Evolutionary conservation across 2,888 invertebrate genomes (phyloP).

Genomic region (Griposia aprilina): DNA sequence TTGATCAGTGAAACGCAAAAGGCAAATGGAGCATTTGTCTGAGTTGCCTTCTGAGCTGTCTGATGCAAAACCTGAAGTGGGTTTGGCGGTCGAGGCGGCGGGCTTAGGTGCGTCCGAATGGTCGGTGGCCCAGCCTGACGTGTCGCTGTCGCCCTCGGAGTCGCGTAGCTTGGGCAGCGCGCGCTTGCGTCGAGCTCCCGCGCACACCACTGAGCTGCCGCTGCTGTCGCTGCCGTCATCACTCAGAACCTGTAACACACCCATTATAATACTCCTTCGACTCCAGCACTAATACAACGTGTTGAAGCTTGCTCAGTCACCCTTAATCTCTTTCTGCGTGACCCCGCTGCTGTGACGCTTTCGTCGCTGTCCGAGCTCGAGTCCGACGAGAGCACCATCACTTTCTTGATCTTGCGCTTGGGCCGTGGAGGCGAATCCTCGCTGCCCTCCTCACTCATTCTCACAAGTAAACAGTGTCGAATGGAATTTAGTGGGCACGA

Average conservation of each 20-base stretch:
- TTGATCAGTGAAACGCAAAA: slow-evolving; percentile 93
- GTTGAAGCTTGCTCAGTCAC: slow-evolving; percentile 72
- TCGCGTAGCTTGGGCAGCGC: slow-evolving; percentile 80
- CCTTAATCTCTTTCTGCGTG: slow-evolving; percentile 87
- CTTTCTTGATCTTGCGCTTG: slow-evolving; percentile 82
- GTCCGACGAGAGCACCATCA: slow-evolving; percentile 80
- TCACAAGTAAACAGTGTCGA: slow-evolving; percentile 75
- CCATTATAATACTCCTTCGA: slow-evolving; percentile 25
- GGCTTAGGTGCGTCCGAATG: slow-evolving; percentile 67
- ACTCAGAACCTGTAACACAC: slow-evolving; percentile 87
- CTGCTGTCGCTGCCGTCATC: slow-evolving; percentile 88
- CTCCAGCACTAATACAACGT: slow-evolving; percentile 20
- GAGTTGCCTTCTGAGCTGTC: slow-evolving; percentile 93
- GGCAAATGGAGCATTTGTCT: slow-evolving; percentile 97
- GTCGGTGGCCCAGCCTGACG: slow-evolving; percentile 79
- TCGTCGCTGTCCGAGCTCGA: slow-evolving; percentile 87
- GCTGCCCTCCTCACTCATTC: slow-evolving; percentile 85
- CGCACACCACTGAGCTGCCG: slow-evolving; percentile 80
- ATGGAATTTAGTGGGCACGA: slow-evolving; percentile 78
- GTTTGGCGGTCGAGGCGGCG: slow-evolving; percentile 56
- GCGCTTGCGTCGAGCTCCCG: slow-evolving; percentile 78
- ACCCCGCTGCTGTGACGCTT: slow-evolving; percentile 80
- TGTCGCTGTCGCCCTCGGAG: slow-evolving; percentile 83
- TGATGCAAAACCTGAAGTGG: slow-evolving; percentile 85
- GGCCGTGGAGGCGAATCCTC: slow-evolving; percentile 82